Percentiles rank a stretch among this genome's conserved stretches.
Evolutionary conservation across 1,140 invertebrate species (phyloP).

Genomic region (Aleiodes sp.): DNA sequence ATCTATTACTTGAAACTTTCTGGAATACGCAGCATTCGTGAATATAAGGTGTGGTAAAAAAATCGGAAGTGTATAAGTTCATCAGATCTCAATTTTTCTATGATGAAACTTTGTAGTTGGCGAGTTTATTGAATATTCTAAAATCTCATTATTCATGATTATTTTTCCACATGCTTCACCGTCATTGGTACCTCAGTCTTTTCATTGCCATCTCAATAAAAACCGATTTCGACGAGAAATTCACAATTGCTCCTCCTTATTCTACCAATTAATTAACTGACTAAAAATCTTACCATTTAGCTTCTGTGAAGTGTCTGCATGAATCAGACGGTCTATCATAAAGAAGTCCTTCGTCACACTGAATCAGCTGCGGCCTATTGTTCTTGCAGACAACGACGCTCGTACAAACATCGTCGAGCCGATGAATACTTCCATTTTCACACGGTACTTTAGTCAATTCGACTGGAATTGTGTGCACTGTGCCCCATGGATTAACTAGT

Average conservation of each 20-base stretch:
- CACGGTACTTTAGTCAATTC: constrained; percentile 47
- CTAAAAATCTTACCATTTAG: constrained; percentile 51
- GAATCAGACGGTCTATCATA: constrained; percentile 52
- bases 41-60: too few species aligned
- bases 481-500: constrained; percentile 44
- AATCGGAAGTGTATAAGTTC: too few species aligned
- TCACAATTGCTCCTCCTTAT: too few species aligned
- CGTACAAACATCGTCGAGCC: constrained; percentile 51
- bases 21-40: too few species aligned
- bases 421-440: constrained; percentile 49
- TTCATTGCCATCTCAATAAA: too few species aligned
- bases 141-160: too few species aligned
- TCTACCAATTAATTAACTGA: too few species aligned
- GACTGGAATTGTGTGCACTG: constrained; percentile 43
- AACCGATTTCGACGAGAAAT: not conserved
- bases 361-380: constrained; percentile 46
- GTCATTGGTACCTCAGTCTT: too few species aligned
- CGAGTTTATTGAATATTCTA: not conserved
- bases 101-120: too few species aligned
- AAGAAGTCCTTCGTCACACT: constrained; percentile 48
- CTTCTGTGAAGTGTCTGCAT: constrained; percentile 48
- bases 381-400: constrained; percentile 55
- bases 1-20: too few species aligned
- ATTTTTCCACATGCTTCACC: too few species aligned
- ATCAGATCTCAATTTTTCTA: too few species aligned